Evolutionary conservation across 2,113 vertebrate genomes (phyloP).

Genomic region (Paratilapia polleni): DNA sequence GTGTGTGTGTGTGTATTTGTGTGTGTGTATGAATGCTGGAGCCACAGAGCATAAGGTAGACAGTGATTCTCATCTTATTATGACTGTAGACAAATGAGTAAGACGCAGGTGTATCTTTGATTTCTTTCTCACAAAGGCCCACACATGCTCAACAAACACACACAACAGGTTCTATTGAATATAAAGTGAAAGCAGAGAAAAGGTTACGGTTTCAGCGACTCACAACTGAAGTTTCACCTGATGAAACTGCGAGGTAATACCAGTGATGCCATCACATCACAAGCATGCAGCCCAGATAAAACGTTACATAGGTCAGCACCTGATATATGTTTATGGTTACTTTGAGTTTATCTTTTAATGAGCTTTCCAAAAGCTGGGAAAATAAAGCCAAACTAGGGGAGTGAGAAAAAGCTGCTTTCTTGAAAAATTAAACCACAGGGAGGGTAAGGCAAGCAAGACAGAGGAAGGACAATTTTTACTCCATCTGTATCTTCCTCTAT

Average conservation of each 20-base stretch:
- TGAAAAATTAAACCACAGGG: background rate
- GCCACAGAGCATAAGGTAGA: constrained; percentile 13
- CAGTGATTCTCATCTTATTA: constrained; percentile 47
- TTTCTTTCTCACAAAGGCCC: background rate
- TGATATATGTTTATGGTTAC: background rate
- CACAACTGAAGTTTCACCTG: background rate
- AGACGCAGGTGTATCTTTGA: constrained; percentile 16
- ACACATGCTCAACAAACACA: background rate
- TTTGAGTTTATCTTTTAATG: too few relatives aligned
- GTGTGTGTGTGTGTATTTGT: constrained; percentile 6
- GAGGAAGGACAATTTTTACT: background rate
- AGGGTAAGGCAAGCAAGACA: background rate
- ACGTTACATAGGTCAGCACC: background rate
- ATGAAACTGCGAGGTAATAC: constrained; percentile 19
- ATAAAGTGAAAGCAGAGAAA: background rate
- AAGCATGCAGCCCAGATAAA: background rate
- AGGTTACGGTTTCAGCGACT: background rate
- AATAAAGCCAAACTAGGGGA: background rate
- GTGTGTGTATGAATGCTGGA: background rate
- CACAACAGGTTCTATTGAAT: background rate
- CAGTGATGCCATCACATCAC: constrained; percentile 11
- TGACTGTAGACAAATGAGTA: constrained; percentile 48
- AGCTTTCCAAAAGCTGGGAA: background rate
- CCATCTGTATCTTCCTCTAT: constrained; percentile 21
- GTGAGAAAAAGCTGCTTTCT: background rate